Evolutionary conservation across 1,140 invertebrate species (phyloP), one percentile per base, ranked within the genome.

Genomic region (Pseudomyrmex cubaensis): DNA sequence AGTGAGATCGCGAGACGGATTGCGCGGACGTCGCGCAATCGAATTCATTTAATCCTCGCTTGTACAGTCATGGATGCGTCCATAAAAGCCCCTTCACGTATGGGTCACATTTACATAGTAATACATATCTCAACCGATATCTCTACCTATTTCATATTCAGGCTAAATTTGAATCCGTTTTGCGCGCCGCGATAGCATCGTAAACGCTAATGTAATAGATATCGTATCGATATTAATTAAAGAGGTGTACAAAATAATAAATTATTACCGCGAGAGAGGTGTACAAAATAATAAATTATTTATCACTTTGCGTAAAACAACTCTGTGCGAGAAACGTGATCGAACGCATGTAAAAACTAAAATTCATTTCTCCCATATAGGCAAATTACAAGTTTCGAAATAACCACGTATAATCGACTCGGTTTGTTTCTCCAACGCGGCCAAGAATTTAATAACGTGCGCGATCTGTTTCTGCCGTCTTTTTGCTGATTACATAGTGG

Each of bases 401-500:
- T 78, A 57, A 57, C 17, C 5, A 17, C 17, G 9, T 13, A 35
- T 70, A 59, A 69, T 59, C 63, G 35, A 48, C 2, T 48, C 54
- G 44, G 59, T 80, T 80, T 22, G 20, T 70, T 72, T 50, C 56
- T 35, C 15, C 12, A 54, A n/a, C 17, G 12, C 2, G 20, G 12
- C 35, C 25, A 78, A 67, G 17, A 69, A 78, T 78, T 78, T 78
- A 70, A 80, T 80, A 80, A 80, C 54, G 52, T 12, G 44, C 44
- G 3, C 15, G 59, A 72, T 63, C 22, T 25, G 44, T 57, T 69
- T 61, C 22, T 44, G 20, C 48, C 10, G 20, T 63, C 66, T 17
- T 20, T 56, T 56, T 84, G 63, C 63, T 12, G 20, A 5, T 74
- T 82, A 17, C n/a, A 20, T 2, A 12, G 54, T 2, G 35, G 63